Percentiles rank a stretch among this genome's conserved stretches.
phyloP scores from a whole-genome alignment of 2,888 invertebrate genomes.

The Ennomos quercinarius region DNA sequence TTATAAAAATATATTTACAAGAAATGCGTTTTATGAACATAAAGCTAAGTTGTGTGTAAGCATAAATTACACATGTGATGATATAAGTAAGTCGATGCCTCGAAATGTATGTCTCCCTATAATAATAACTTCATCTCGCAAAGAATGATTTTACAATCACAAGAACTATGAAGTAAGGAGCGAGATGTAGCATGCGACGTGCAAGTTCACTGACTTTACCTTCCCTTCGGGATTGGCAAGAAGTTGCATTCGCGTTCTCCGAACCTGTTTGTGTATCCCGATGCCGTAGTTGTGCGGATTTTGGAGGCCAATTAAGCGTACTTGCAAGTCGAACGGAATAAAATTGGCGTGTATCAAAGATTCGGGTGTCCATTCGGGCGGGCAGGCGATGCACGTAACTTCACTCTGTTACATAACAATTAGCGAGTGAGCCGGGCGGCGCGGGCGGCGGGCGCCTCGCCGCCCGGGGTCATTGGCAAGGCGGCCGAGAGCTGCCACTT shows the following conservation, averaged over 20 bases:
- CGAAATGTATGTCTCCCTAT: slow-evolving; percentile 45
- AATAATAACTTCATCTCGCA: slow-evolving; percentile 61
- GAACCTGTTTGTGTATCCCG: slow-evolving; percentile 81
- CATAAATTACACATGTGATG: too few species aligned
- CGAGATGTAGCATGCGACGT: slow-evolving; percentile 75
- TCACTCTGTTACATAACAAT: slow-evolving; percentile 81
- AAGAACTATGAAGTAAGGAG: slow-evolving; percentile 77
- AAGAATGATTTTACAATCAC: slow-evolving; percentile 75
- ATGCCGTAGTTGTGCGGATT: slow-evolving; percentile 61
- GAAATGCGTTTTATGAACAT: too few species aligned
- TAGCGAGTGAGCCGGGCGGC: slow-evolving; percentile 66
- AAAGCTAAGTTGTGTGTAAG: too few species aligned
- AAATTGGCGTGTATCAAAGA: slow-evolving; percentile 65
- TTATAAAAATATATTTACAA: too few species aligned
- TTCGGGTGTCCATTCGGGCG: slow-evolving; percentile 52
- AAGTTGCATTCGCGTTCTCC: slow-evolving; percentile 74
- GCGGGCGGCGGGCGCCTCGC: slow-evolving; percentile 74
- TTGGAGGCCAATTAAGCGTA: slow-evolving; percentile 60
- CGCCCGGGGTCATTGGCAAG: slow-evolving; percentile 86
- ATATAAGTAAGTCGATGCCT: slow-evolving; percentile 38
- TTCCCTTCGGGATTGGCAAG: slow-evolving; percentile 78
- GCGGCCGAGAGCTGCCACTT: slow-evolving; percentile 85
- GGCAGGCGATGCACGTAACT: slow-evolving; percentile 63
- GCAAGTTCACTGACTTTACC: slow-evolving; percentile 81
- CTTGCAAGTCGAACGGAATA: slow-evolving; percentile 49